These are phyloP conservation scores for Pterophyllum scalare DNA, from an alignment of 2,113 vertebrate genomes.

Conservation along the genomic window DNA sequence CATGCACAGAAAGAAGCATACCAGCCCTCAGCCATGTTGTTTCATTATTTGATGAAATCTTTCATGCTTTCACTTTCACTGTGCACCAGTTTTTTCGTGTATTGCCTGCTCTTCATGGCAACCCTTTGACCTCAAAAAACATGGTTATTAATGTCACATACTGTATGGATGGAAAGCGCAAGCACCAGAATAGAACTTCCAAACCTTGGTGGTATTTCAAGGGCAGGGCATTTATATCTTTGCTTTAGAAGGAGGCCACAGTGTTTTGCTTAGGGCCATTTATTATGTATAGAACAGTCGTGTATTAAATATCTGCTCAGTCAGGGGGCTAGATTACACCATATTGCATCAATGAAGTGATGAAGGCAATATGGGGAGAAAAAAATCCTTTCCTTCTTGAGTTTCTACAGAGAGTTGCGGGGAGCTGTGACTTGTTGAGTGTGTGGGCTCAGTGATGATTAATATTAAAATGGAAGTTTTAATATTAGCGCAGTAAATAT, in stretches of 20 bases:
- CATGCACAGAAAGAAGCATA: constrained; percentile 28
- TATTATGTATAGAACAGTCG: constrained; percentile 71
- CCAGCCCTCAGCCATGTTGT: constrained; percentile 47
- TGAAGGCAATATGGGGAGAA: constrained; percentile 7
- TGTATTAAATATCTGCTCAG: constrained; percentile 77
- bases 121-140: constrained; percentile 14
- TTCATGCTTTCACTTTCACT: constrained; percentile 21
- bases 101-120: background rate
- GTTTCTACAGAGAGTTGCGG: constrained; percentile 11
- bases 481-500: constrained; percentile 16
- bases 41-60: constrained; percentile 28
- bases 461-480: constrained; percentile 21
- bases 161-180: constrained; percentile 6
- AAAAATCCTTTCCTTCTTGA: constrained; percentile 14
- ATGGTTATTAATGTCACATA: background rate
- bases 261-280: constrained; percentile 57
- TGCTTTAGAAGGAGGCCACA: constrained; percentile 35
- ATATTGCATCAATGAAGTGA: constrained; percentile 63
- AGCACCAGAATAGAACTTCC: constrained; percentile 20
- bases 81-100: background rate
- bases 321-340: constrained; percentile 55
- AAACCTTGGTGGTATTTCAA: constrained; percentile 40
- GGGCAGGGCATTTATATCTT: constrained; percentile 51
- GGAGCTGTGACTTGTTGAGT: constrained; percentile 14
- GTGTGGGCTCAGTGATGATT: constrained; percentile 23